These are phyloP conservation scores for Drosophila bipectinata DNA, from an alignment of 1,140 invertebrate genomes.

Conservation along the genomic window DNA sequence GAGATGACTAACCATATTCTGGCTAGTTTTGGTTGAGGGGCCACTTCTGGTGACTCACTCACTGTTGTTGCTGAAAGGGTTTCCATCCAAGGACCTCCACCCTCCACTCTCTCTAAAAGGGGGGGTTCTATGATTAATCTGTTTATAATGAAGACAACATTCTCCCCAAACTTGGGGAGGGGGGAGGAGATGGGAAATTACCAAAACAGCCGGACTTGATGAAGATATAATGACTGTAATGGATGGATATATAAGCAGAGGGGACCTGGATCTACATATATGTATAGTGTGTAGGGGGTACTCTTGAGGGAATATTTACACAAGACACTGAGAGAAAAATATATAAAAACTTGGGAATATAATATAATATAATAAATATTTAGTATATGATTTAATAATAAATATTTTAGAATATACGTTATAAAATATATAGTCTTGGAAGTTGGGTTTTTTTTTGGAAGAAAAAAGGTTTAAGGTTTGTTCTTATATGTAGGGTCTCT, in stretches of 20 bases:
- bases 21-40: slow-evolving; percentile 5
- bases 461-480: too few species aligned
- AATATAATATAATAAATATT: too few species aligned
- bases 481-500: too few species aligned
- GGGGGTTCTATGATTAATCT: slow-evolving; percentile 26
- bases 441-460: too few species aligned
- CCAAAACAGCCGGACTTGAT: neutral
- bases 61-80: slow-evolving; percentile 19
- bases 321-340: neutral
- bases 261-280: neutral
- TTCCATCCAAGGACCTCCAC: neutral
- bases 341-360: too few species aligned
- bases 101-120: too few species aligned
- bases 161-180: neutral
- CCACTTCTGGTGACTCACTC: slow-evolving; percentile 32
- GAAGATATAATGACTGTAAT: slow-evolving; percentile 17
- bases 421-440: too few species aligned
- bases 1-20: slow-evolving; percentile 61
- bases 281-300: neutral
- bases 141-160: slow-evolving; percentile 32
- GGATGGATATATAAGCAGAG: slow-evolving; percentile 2
- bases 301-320: neutral
- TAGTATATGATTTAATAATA: too few species aligned
- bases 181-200: too few species aligned
- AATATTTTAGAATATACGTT: too few species aligned